These are phyloP conservation scores for Mungos mungo DNA, from an alignment of 2,113 vertebrate genomes.

Conservation along the genomic window DNA sequence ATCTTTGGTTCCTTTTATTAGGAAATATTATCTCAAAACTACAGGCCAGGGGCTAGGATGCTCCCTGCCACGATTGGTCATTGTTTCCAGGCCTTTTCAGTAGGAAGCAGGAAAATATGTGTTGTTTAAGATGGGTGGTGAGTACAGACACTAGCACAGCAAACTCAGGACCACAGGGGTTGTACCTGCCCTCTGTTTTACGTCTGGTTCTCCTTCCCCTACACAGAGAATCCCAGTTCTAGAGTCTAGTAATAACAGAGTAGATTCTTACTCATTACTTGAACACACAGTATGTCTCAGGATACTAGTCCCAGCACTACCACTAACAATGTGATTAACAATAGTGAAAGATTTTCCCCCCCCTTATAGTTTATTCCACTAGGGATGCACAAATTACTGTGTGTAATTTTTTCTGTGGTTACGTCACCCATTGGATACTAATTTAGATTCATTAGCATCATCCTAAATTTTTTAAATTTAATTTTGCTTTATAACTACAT, in stretches of 20 bases:
- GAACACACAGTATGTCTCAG: background rate
- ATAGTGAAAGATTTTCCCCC: background rate
- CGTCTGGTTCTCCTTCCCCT: background rate
- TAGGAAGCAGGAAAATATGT: background rate
- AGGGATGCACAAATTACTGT: background rate
- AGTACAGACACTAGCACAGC: background rate
- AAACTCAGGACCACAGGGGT: background rate
- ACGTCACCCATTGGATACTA: background rate
- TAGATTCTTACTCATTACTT: background rate
- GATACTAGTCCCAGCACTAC: background rate
- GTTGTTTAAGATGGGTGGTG: background rate
- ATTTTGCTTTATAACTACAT: conserved; percentile 2
- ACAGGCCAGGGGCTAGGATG: background rate
- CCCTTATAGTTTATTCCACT: background rate
- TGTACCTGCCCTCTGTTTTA: background rate
- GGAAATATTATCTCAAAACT: background rate
- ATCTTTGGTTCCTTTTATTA: background rate
- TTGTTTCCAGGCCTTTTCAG: background rate
- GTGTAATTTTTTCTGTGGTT: background rate
- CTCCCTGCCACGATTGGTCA: background rate
- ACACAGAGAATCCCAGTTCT: background rate
- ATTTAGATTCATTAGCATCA: background rate
- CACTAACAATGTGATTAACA: background rate
- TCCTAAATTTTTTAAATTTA: conserved; percentile 10
- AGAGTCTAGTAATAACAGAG: background rate